A percentile compares a stretch with the other conserved stretches of the same genome.
phyloP scores from a whole-genome alignment of 2,797 vertebrate genomes.

The Acanthornis magna region DNA sequence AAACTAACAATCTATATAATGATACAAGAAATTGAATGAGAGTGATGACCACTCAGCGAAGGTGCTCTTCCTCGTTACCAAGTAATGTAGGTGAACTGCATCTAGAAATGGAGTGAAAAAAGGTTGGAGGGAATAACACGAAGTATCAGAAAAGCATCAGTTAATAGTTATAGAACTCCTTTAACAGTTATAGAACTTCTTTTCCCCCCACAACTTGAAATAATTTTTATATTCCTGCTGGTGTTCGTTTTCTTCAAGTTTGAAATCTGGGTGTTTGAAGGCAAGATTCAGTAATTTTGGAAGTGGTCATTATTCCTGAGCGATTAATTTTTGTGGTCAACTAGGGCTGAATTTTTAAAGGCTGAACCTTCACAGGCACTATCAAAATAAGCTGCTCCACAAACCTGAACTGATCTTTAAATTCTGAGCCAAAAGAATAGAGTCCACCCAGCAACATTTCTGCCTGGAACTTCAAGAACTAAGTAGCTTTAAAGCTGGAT shows the following conservation, averaged over 20 bases:
- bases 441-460: neutral
- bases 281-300: neutral
- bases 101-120: neutral
- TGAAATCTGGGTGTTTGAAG: neutral
- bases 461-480: neutral
- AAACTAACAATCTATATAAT: neutral
- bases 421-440: neutral
- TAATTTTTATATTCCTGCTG: neutral
- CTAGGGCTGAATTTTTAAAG: neutral
- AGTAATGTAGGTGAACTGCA: neutral
- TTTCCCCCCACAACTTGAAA: fast-evolving
- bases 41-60: neutral
- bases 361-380: neutral
- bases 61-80: neutral
- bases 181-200: neutral
- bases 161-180: neutral
- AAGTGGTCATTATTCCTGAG: neutral
- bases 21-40: neutral
- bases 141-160: neutral
- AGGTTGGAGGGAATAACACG: neutral
- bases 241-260: neutral
- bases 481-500: neutral
- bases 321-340: neutral
- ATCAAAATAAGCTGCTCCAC: neutral
- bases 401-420: neutral